These are phyloP conservation scores for Dicaeum eximium DNA, from an alignment of 2,113 vertebrate species.

Conservation along the genomic window DNA sequence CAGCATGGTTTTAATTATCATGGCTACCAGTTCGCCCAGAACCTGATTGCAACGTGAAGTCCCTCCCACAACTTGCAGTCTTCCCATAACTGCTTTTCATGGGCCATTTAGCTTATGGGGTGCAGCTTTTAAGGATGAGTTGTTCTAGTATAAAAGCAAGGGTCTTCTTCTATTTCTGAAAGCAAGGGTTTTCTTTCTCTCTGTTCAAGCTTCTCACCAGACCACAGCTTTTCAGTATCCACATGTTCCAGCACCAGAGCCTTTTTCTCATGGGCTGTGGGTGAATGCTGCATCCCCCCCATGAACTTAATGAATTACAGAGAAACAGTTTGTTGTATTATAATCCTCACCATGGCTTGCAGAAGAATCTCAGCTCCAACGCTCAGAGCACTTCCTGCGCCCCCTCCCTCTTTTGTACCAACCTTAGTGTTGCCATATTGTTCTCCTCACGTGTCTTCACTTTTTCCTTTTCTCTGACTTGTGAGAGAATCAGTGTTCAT, in stretches of 20 bases:
- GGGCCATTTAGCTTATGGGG: not conserved
- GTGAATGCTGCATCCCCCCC: not conserved
- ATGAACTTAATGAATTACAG: not conserved
- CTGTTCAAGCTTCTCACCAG: not conserved
- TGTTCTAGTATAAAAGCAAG: not conserved
- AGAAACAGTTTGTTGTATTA: not conserved
- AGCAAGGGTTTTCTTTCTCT: not conserved
- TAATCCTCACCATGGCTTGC: not conserved
- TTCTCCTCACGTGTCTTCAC: not conserved
- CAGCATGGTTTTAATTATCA: not conserved
- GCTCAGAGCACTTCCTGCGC: not conserved
- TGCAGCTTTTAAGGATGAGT: not conserved
- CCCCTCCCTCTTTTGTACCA: not conserved
- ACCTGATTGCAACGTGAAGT: not conserved
- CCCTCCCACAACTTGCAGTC: not conserved
- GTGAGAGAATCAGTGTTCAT: not conserved
- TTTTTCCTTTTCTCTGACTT: not conserved
- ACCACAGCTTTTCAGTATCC: not conserved
- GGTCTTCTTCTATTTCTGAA: not conserved
- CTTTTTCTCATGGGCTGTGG: not conserved
- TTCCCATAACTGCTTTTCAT: not conserved
- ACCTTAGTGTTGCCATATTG: not conserved
- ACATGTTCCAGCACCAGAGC: not conserved
- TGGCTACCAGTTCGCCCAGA: accelerated
- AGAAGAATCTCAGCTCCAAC: not conserved